A percentile compares a stretch with the other conserved stretches of the same genome.
phyloP scores from a whole-genome alignment of 92 coral and sea anemone species.

The Meandrina meandrites region DNA sequence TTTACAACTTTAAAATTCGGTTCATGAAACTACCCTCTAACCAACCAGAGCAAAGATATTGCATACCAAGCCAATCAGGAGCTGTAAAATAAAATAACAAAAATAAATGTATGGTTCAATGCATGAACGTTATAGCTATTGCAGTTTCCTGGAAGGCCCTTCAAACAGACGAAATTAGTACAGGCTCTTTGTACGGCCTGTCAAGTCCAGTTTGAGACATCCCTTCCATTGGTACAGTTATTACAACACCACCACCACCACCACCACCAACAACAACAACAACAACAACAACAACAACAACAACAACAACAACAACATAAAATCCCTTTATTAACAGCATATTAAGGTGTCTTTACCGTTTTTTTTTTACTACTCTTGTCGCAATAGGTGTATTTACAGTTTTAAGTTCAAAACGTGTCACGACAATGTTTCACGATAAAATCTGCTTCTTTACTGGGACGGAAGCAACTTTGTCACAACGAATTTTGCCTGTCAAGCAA shows the following conservation, averaged over 20 bases:
- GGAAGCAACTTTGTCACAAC: neutral
- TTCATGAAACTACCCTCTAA: neutral
- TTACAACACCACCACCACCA: too few relatives aligned
- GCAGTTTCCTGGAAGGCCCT: too few relatives aligned
- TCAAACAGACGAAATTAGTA: too few relatives aligned
- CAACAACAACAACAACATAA: too few relatives aligned
- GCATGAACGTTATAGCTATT: too few relatives aligned
- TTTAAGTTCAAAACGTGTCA: neutral
- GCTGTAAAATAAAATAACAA: neutral
- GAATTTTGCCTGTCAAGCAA: neutral
- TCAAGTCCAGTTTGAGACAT: too few relatives aligned
- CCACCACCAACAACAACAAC: too few relatives aligned
- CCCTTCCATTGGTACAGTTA: too few relatives aligned
- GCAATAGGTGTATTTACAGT: neutral
- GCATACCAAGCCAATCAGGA: neutral
- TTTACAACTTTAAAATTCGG: neutral
- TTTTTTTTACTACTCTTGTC: neutral
- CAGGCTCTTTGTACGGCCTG: too few relatives aligned
- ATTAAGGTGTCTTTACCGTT: neutral
- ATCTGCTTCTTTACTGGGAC: neutral
- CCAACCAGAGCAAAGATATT: neutral
- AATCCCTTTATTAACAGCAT: neutral
- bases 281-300: too few relatives aligned
- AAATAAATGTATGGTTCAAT: too few relatives aligned
- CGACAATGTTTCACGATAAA: neutral